These are phyloP conservation scores for Laspeyria flexula DNA, from an alignment of 2,888 invertebrate genomes.

Conservation along the genomic window DNA sequence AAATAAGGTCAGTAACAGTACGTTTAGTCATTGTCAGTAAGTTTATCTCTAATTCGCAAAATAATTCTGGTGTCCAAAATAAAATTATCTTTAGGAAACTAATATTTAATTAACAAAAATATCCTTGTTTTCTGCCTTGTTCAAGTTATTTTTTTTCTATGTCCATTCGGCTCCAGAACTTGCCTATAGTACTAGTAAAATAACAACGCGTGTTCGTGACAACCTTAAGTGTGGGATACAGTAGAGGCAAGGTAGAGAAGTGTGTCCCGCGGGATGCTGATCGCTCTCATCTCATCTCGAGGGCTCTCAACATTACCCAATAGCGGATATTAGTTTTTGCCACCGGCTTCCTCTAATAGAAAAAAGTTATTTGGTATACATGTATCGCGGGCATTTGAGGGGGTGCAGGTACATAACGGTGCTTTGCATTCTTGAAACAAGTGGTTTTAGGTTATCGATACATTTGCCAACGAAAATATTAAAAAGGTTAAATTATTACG, in stretches of 20 bases:
- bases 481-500: too few relatives aligned
- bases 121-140: too few relatives aligned
- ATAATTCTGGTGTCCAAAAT: too few relatives aligned
- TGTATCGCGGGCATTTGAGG: conserved; percentile 3
- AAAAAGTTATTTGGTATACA: conserved; percentile 31
- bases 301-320: conserved; percentile 52
- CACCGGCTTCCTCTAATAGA: conserved; percentile 25
- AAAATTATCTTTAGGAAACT: too few relatives aligned
- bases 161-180: too few relatives aligned
- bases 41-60: too few relatives aligned
- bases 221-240: conserved; percentile 51
- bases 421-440: conserved; percentile 12
- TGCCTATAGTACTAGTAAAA: too few relatives aligned
- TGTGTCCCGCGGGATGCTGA: conserved; percentile 52
- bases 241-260: conserved; percentile 46
- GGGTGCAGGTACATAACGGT: conserved; percentile 33
- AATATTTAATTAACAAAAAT: too few relatives aligned
- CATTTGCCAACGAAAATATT: too few relatives aligned
- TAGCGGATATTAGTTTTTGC: conserved; percentile 64
- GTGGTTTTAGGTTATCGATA: not conserved
- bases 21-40: not conserved
- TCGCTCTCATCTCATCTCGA: conserved; percentile 49
- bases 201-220: conserved; percentile 28
- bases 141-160: too few relatives aligned
- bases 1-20: not conserved